phyloP scores from a whole-genome alignment of 2,113 vertebrate species.

The Trogon surrucura region DNA sequence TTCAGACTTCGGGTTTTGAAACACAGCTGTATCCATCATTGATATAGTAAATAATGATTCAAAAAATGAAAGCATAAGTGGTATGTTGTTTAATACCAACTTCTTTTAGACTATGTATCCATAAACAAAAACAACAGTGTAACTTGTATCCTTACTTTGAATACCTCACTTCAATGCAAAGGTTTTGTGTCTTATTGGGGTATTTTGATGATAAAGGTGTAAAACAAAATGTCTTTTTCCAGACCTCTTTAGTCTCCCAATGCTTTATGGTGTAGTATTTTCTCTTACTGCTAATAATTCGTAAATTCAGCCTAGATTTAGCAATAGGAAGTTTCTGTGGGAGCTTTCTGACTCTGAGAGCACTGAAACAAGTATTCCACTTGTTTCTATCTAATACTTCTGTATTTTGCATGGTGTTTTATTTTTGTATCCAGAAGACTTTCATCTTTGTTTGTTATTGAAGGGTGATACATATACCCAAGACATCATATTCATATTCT shows the following conservation, averaged over 20 bases:
- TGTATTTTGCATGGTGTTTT: background rate
- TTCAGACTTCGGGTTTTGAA: background rate
- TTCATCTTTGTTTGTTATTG: background rate
- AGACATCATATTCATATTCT: background rate
- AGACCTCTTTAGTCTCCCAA: background rate
- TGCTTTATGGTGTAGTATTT: background rate
- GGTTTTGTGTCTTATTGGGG: fast-evolving
- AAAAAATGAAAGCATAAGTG: fast-evolving
- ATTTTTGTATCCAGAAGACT: background rate
- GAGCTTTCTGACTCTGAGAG: background rate
- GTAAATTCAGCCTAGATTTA: background rate
- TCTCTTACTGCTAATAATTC: background rate
- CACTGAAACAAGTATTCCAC: background rate
- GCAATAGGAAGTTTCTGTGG: background rate
- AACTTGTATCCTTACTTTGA: background rate
- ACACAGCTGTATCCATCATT: background rate
- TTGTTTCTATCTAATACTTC: background rate
- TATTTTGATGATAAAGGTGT: background rate
- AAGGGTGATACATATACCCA: background rate
- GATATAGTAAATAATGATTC: background rate
- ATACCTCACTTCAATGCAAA: background rate
- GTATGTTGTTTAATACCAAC: background rate
- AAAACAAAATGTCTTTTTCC: background rate
- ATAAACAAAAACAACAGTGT: background rate
- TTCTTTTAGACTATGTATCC: background rate